Evolutionary conservation across 1,140 invertebrate species (phyloP).

Genomic region (Listronotus oregonensis): DNA sequence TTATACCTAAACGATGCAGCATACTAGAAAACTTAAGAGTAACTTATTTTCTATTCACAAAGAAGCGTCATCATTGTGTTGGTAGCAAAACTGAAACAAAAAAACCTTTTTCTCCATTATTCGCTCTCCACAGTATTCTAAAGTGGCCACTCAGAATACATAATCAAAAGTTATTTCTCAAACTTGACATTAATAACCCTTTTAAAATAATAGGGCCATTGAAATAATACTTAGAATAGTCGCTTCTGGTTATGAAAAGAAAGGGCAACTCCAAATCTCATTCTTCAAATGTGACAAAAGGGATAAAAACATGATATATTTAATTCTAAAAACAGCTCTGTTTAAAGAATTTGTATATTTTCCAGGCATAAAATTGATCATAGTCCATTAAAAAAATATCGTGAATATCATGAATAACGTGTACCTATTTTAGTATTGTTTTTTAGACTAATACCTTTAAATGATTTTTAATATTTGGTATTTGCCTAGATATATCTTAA

Average conservation of each 20-base stretch:
- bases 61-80: constrained; percentile 7
- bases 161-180: constrained; percentile 34
- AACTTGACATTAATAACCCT: constrained; percentile 33
- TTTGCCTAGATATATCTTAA: too few species aligned
- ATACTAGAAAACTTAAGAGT: background rate
- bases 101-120: constrained; percentile 26
- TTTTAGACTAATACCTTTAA: too few species aligned
- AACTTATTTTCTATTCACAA: constrained; percentile 13
- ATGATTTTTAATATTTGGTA: too few species aligned
- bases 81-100: constrained; percentile 10
- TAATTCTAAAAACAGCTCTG: too few species aligned
- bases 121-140: constrained; percentile 23
- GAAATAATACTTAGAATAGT: constrained; percentile 30
- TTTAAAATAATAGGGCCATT: constrained; percentile 33
- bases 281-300: constrained; percentile 25
- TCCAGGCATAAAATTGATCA: too few species aligned
- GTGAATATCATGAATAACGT: too few species aligned
- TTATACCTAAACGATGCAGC: too few species aligned
- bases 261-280: constrained; percentile 24
- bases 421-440: too few species aligned
- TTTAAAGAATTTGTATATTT: too few species aligned
- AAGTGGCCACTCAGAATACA: constrained; percentile 32
- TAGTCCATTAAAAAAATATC: too few species aligned
- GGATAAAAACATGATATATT: constrained; percentile 27
- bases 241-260: constrained; percentile 27